phyloP scores from a whole-genome alignment of 2,113 vertebrate species.

The Amazona vittata region DNA sequence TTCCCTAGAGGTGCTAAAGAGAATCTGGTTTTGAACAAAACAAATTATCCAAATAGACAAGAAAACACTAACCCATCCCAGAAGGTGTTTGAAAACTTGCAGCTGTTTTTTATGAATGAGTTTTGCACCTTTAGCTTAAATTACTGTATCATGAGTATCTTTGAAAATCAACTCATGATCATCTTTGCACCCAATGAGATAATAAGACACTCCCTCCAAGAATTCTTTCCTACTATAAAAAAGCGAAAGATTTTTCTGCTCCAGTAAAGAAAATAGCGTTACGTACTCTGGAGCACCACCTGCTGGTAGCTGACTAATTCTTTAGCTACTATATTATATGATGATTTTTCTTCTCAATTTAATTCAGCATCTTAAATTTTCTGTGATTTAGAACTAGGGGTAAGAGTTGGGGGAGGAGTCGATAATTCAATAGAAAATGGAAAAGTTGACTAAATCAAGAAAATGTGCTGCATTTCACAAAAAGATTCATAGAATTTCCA shows the following conservation, averaged over 20 bases:
- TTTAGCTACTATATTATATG: neutral
- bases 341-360: neutral
- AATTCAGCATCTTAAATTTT: neutral
- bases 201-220: neutral
- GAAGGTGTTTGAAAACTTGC: neutral
- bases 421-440: neutral
- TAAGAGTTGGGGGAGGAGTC: fast-evolving
- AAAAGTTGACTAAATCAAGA: neutral
- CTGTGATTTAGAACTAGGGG: neutral
- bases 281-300: neutral
- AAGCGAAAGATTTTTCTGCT: neutral
- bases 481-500: neutral
- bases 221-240: neutral
- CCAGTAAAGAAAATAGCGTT: neutral
- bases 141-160: neutral
- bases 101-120: neutral
- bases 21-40: neutral
- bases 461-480: neutral
- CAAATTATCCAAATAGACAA: neutral
- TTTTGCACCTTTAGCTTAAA: neutral
- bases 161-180: neutral
- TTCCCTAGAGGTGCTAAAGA: neutral
- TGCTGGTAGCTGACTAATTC: neutral
- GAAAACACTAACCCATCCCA: neutral
- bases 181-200: neutral